phyloP scores from a whole-genome alignment of 2,888 invertebrate genomes.

The Bursaphelenchus okinawaensis region DNA sequence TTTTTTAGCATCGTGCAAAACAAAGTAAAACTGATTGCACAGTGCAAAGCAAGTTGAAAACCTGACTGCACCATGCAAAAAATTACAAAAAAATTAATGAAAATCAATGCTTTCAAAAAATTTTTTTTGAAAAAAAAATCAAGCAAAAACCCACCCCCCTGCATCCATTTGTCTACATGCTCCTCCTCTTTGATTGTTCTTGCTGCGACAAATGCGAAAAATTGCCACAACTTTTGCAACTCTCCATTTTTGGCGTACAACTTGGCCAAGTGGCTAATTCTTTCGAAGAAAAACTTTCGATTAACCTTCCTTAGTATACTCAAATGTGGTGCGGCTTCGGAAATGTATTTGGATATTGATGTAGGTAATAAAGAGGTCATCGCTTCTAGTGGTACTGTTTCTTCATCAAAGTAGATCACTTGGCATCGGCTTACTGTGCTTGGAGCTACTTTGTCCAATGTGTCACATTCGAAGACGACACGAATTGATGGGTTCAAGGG shows the following conservation, averaged over 20 bases:
- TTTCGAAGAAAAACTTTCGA: background rate
- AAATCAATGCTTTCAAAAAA: too few species aligned
- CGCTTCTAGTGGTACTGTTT: conserved; percentile 9
- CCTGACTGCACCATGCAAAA: too few species aligned
- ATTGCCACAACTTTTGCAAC: background rate
- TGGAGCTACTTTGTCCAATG: conserved; percentile 19
- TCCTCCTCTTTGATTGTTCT: background rate
- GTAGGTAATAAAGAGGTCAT: background rate
- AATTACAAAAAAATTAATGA: too few species aligned
- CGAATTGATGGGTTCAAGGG: conserved; percentile 25
- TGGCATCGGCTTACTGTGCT: conserved; percentile 30
- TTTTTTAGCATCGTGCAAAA: too few species aligned
- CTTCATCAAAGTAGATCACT: conserved; percentile 28
- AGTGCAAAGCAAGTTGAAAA: too few species aligned
- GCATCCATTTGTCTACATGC: background rate
- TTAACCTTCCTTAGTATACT: background rate
- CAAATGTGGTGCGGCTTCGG: conserved; percentile 1
- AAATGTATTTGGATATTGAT: background rate
- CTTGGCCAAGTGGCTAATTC: background rate
- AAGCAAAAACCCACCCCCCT: background rate
- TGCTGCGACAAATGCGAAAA: background rate
- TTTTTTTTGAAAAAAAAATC: too few species aligned
- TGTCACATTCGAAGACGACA: conserved; percentile 23
- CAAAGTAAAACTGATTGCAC: too few species aligned
- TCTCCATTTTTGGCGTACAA: background rate